Base-by-base conservation (phyloP, 37 sponge, comb jelly and placozoan genomes). In the Halisarca cf. caerulea region DNA sequence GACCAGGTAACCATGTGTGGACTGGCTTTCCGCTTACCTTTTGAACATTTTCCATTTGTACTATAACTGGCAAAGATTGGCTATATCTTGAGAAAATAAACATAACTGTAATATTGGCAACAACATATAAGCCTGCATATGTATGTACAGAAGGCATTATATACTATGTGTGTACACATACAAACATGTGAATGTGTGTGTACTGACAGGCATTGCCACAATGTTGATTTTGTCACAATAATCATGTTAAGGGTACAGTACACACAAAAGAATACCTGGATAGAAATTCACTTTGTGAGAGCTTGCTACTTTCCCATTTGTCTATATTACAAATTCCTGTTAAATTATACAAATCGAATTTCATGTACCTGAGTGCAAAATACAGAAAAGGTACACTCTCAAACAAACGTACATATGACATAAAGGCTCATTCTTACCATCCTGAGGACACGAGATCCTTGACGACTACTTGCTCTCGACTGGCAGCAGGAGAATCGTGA, bases 311-410 rank as follows among this genome's bases (percentile, higher is more conserved):
- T 44, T 88, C 64, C 28, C 77, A 27, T 58, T 78, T 54, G 62
- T 88, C 34, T 34, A 92, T 92, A 59, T 64, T 92, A 45, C 92
- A 92, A 23, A 86, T 80, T 24, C 92, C 92, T 40, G 80, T 47
- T 38, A 92, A 83, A 41, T 83, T 71, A 47, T 89, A 79, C 0
- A 86, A 73, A 32, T 66, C 32, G 62, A 81, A 82, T 20, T 82
- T 64, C 0, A 83, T 71, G 45, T 58, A 54, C 92, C 92, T 47
- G 51, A 11, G 51, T 11, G 11, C 11, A 47, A 47, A 47, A 11
- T 11, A 47, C 11, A 47, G 11, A 47, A 11, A 47, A 47, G 6
- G 51, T 11, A 47, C 51, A 47, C 11, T 47, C 51, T 47, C 9
- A 47, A 47, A 14, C 51, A 47, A 11, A 47, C 11, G 11, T 47